These are phyloP conservation scores for Monochamus saltuarius DNA, from an alignment of 1,140 invertebrate species.

Conservation along the genomic window DNA sequence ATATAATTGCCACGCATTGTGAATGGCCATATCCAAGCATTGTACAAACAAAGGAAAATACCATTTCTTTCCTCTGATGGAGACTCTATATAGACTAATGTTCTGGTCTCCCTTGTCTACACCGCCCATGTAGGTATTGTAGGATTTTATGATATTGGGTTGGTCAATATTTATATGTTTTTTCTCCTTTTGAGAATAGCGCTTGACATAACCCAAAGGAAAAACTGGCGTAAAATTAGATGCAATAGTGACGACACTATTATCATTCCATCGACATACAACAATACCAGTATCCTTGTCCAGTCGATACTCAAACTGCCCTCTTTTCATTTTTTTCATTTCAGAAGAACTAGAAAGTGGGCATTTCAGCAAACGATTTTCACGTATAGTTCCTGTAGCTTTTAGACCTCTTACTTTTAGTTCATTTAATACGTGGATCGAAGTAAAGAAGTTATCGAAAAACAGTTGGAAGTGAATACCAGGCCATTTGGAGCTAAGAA, in stretches of 20 bases:
- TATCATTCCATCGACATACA: conserved; percentile 37
- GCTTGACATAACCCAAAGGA: conserved; percentile 26
- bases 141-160: conserved; percentile 35
- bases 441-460: conserved; percentile 42
- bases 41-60: conserved; percentile 46
- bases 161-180: conserved; percentile 32
- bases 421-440: conserved; percentile 24
- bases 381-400: no score
- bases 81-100: conserved; percentile 35
- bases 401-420: no score
- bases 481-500: conserved; percentile 10
- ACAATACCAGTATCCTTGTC: conserved; percentile 13
- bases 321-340: conserved; percentile 28
- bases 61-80: conserved; percentile 47
- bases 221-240: no score
- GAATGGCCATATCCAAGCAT: no score
- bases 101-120: conserved; percentile 44
- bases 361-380: no score
- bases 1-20: conserved; percentile 44
- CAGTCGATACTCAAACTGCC: conserved; percentile 24
- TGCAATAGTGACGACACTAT: no score
- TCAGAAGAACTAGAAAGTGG: no score
- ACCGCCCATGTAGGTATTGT: conserved; percentile 40
- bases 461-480: conserved; percentile 29
- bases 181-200: conserved; percentile 31